Conservation (phyloP, 2,797 vertebrate species). For the Helostoma temminkii region DNA sequence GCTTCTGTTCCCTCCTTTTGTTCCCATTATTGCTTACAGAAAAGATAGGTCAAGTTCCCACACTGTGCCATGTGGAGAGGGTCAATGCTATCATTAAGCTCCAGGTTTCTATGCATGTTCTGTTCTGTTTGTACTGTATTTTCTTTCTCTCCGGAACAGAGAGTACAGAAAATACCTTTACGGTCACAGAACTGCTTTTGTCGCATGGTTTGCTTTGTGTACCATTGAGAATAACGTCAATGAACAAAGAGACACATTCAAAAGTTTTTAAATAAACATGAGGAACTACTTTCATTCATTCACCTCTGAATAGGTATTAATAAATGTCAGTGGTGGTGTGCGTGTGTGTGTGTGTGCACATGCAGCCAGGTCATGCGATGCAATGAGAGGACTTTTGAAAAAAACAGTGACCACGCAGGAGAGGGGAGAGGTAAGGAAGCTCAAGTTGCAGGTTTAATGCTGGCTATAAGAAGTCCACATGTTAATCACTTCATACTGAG, state of each 20-base stretch:
- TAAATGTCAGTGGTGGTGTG: not conserved
- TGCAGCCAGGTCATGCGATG: slow-evolving; percentile 43
- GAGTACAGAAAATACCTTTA: slow-evolving; percentile 10
- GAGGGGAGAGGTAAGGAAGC: slow-evolving; percentile 33
- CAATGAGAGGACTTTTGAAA: slow-evolving; percentile 12
- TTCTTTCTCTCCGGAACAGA: slow-evolving; percentile 27
- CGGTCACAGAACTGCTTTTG: slow-evolving; percentile 8
- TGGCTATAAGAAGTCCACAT: slow-evolving; percentile 9
- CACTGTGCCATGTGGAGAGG: not conserved
- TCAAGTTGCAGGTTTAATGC: slow-evolving; percentile 67
- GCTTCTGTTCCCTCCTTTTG: slow-evolving; percentile 36
- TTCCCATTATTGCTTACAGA: slow-evolving; percentile 24
- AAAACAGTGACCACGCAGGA: slow-evolving; percentile 17
- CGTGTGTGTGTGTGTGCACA: not conserved
- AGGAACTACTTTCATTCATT: not conserved
- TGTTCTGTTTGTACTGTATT: slow-evolving; percentile 1
- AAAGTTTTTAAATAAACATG: not conserved
- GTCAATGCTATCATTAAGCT: not conserved
- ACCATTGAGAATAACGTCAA: not conserved
- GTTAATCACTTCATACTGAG: slow-evolving; percentile 41
- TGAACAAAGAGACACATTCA: not conserved
- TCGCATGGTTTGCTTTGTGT: slow-evolving; percentile 5
- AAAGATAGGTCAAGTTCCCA: slow-evolving; percentile 34
- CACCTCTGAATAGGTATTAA: slow-evolving; percentile 10
- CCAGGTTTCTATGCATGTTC: slow-evolving; percentile 1